These are phyloP conservation scores for Thaumatotibia leucotreta DNA, from an alignment of 1,140 invertebrate genomes.

Conservation along the genomic window DNA sequence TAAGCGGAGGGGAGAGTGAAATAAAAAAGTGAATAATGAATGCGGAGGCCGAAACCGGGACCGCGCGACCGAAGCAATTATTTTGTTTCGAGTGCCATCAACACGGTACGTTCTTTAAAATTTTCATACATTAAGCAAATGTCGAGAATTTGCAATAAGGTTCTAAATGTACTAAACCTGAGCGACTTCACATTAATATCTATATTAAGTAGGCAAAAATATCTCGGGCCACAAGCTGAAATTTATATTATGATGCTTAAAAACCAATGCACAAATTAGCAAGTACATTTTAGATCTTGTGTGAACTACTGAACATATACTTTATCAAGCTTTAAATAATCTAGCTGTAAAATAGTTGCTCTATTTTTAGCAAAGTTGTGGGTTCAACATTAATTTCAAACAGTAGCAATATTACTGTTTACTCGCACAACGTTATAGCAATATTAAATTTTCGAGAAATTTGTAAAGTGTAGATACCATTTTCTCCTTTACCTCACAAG, in stretches of 20 bases:
- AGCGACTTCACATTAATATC: conserved; percentile 31
- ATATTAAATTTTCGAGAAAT: not conserved
- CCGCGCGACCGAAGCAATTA: conserved; percentile 72
- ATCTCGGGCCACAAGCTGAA: not conserved
- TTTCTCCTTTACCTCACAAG: not conserved
- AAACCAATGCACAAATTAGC: conserved; percentile 24
- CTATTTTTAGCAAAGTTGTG: conserved; percentile 39
- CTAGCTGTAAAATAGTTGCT: conserved; percentile 49
- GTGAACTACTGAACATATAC: not conserved
- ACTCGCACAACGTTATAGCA: conserved; percentile 2
- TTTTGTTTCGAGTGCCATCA: conserved; percentile 75
- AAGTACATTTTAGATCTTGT: conserved; percentile 35
- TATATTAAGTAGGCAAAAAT: not conserved
- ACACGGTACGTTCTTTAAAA: conserved; percentile 74
- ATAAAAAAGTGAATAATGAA: conserved; percentile 76
- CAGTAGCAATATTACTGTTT: conserved; percentile 7
- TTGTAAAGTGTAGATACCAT: conserved; percentile 7
- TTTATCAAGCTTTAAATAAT: conserved; percentile 20
- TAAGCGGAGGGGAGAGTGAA: conserved; percentile 70
- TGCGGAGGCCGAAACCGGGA: conserved; percentile 65
- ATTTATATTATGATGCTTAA: not conserved
- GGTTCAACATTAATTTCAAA: conserved; percentile 16
- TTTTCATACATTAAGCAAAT: conserved; percentile 76
- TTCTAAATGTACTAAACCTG: conserved; percentile 66
- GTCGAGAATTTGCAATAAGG: conserved; percentile 73